These are phyloP conservation scores for Pygmarrhopalites habei DNA, from an alignment of 1,140 invertebrate species.

Conservation along the genomic window DNA sequence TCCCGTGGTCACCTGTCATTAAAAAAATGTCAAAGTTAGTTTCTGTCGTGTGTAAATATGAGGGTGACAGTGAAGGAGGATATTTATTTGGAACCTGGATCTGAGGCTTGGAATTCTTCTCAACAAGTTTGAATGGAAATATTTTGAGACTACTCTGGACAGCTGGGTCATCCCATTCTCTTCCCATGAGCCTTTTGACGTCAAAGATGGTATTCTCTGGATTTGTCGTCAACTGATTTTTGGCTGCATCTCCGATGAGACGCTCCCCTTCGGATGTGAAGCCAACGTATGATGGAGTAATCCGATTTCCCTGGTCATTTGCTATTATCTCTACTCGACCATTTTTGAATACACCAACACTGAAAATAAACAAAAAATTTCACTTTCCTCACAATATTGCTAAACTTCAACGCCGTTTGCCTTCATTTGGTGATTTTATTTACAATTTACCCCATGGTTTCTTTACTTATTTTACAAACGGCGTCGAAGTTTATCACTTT, in stretches of 20 bases:
- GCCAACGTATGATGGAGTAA: slow-evolving; percentile 95
- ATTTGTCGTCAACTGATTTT: slow-evolving; percentile 95
- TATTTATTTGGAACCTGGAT: slow-evolving; percentile 66
- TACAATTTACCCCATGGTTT: too few species aligned
- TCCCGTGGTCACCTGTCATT: slow-evolving; percentile 46
- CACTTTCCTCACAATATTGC: neutral
- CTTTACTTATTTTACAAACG: too few species aligned
- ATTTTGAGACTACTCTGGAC: slow-evolving; percentile 92
- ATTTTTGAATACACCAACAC: slow-evolving; percentile 97
- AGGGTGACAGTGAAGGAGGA: too few species aligned
- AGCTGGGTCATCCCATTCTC: slow-evolving; percentile 79
- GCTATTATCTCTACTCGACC: slow-evolving; percentile 96
- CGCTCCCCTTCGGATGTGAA: slow-evolving; percentile 92
- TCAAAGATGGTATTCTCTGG: slow-evolving; percentile 96
- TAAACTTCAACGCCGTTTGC: neutral
- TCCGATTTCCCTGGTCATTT: slow-evolving; percentile 96
- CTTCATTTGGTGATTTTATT: too few species aligned
- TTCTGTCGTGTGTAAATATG: too few species aligned
- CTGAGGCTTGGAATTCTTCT: slow-evolving; percentile 79
- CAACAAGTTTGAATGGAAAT: slow-evolving; percentile 80
- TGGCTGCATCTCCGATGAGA: slow-evolving; percentile 95
- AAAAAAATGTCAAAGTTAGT: too few species aligned
- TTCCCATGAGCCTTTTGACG: slow-evolving; percentile 91
- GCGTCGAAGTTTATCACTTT: too few species aligned
- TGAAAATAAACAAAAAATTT: slow-evolving; percentile 48